phyloP scores from a whole-genome alignment of 2,888 invertebrate genomes.

The Thymelicus lineola region DNA sequence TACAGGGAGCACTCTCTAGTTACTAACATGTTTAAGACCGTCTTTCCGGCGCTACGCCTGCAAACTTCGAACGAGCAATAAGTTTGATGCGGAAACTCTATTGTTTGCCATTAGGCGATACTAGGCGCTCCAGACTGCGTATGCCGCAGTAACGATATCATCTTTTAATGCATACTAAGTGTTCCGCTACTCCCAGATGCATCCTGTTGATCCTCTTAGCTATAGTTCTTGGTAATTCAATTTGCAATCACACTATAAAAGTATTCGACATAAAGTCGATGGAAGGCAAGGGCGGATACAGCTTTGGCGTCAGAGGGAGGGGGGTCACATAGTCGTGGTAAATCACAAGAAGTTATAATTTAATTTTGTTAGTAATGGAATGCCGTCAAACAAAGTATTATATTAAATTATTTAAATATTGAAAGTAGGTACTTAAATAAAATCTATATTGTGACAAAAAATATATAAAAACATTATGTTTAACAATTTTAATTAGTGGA shows the following conservation, averaged over 20 bases:
- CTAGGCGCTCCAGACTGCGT: constrained; percentile 40
- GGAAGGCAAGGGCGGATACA: neutral
- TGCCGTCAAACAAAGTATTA: too few relatives aligned
- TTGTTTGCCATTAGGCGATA: constrained; percentile 58
- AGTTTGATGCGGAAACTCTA: constrained; percentile 47
- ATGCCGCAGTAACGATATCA: constrained; percentile 51
- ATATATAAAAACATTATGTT: too few relatives aligned
- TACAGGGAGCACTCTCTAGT: constrained; percentile 19
- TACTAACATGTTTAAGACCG: constrained; percentile 20
- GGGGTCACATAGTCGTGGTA: too few relatives aligned
- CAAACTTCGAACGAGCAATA: constrained; percentile 54
- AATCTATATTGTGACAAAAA: too few relatives aligned
- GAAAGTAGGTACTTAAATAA: too few relatives aligned
- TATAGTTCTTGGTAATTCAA: constrained; percentile 44
- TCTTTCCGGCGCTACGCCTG: constrained; percentile 47
- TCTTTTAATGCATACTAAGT: constrained; percentile 55
- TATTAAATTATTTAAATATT: too few relatives aligned
- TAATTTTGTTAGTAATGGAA: too few relatives aligned
- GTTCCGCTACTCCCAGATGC: constrained; percentile 50
- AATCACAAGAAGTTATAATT: too few relatives aligned
- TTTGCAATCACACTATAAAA: constrained; percentile 40
- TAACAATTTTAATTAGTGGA: too few relatives aligned
- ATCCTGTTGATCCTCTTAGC: constrained; percentile 42
- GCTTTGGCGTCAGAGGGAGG: too few relatives aligned
- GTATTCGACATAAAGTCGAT: too few relatives aligned